Conservation (phyloP, 2,888 invertebrate genomes). For the Octonoba sinensis region DNA sequence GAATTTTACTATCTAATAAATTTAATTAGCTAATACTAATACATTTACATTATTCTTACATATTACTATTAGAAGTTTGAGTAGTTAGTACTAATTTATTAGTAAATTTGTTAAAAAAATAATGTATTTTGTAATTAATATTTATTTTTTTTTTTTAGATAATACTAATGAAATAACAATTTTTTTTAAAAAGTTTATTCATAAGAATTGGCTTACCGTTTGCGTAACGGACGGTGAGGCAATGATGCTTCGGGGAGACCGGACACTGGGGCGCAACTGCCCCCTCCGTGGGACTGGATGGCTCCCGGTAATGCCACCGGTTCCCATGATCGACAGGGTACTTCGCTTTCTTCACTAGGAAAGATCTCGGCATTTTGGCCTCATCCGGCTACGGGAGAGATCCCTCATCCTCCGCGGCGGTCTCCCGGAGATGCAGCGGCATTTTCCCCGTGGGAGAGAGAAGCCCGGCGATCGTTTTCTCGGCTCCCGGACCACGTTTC, state of each 20-base stretch:
- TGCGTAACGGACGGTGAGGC: slow-evolving; percentile 57
- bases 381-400: slow-evolving; percentile 36
- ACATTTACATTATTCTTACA: too few relatives aligned
- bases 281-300: slow-evolving; percentile 52
- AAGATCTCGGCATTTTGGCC: slow-evolving; percentile 66
- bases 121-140: too few relatives aligned
- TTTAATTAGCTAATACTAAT: too few relatives aligned
- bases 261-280: slow-evolving; percentile 38
- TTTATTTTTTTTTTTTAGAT: too few relatives aligned
- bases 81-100: too few relatives aligned
- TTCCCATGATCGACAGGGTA: slow-evolving; percentile 64
- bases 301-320: slow-evolving; percentile 54
- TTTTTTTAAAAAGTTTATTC: too few relatives aligned
- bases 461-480: not conserved
- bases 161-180: too few relatives aligned
- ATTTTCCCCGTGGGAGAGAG: slow-evolving; percentile 28
- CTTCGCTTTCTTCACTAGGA: slow-evolving; percentile 67
- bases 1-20: too few relatives aligned
- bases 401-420: slow-evolving; percentile 18
- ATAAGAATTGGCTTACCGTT: slow-evolving; percentile 42
- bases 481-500: slow-evolving; percentile 12
- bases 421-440: slow-evolving; percentile 22
- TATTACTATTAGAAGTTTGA: too few relatives aligned
- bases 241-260: slow-evolving; percentile 40
- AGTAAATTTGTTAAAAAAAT: too few relatives aligned